These are phyloP conservation scores for Cylindroiulus punctatus DNA, from an alignment of 2,888 invertebrate genomes.

Conservation along the genomic window DNA sequence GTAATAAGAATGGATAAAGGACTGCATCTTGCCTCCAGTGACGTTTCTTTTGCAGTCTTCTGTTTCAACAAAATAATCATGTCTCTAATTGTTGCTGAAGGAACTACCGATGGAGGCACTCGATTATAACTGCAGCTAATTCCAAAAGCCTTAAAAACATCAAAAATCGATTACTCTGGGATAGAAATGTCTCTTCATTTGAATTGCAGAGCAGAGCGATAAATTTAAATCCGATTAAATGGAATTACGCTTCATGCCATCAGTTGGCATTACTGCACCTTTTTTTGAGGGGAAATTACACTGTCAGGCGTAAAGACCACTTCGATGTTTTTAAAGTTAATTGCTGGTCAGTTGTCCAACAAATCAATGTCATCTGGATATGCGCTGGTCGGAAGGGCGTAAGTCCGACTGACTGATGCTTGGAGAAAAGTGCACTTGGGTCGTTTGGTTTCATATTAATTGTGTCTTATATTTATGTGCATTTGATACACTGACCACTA, in stretches of 20 bases:
- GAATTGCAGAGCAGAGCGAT: not conserved
- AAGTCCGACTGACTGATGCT: not conserved
- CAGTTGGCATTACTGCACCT: too few species aligned
- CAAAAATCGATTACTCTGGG: not conserved
- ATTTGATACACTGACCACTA: not conserved
- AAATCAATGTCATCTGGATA: not conserved
- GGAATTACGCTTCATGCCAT: too few species aligned
- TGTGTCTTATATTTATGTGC: not conserved
- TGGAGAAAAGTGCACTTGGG: not conserved
- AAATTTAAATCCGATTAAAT: not conserved
- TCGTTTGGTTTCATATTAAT: not conserved
- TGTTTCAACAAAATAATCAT: not conserved
- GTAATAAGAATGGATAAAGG: too few species aligned
- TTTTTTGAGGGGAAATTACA: not conserved
- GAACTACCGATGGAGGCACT: too few species aligned
- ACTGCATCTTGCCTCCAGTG: too few species aligned
- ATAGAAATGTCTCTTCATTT: not conserved
- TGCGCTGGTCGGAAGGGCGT: too few species aligned
- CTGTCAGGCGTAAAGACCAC: not conserved
- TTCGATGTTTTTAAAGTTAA: not conserved
- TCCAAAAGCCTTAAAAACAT: not conserved
- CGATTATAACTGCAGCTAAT: not conserved
- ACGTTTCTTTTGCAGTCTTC: not conserved
- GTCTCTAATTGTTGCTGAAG: not conserved
- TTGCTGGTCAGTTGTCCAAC: not conserved